Percentiles rank a stretch among this genome's conserved stretches.
phyloP scores from a whole-genome alignment of 1,140 invertebrate species.

The Pentalonia nigronervosa region DNA sequence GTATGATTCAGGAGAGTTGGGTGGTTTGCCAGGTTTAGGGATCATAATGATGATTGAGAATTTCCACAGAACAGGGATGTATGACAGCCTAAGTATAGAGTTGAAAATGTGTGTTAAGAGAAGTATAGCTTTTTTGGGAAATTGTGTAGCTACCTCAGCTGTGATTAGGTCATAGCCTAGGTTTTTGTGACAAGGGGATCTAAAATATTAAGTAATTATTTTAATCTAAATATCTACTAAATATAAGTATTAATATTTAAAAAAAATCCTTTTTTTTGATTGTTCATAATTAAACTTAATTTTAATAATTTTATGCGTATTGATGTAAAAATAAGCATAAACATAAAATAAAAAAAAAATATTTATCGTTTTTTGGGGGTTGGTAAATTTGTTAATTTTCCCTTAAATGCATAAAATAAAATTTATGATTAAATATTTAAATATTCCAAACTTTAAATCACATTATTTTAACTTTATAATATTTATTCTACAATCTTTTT shows the following conservation, averaged over 20 bases:
- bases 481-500: neutral
- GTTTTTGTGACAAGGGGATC: no score
- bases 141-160: no score
- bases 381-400: neutral
- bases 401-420: neutral
- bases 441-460: neutral
- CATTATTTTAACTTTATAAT: neutral
- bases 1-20: no score
- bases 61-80: no score
- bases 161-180: no score
- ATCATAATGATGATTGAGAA: no score
- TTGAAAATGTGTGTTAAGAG: no score
- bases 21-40: no score
- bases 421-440: no score
- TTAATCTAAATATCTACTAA: neutral
- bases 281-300: neutral
- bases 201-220: neutral
- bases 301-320: neutral
- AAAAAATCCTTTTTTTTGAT: neutral
- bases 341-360: neutral
- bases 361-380: neutral
- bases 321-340: neutral
- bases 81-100: no score
- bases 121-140: no score
- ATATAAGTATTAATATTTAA: neutral